Percentiles rank a stretch among this genome's conserved stretches.
Conservation (phyloP, 2,113 vertebrate species). For the Sinocyclocheilus rhinocerous region DNA sequence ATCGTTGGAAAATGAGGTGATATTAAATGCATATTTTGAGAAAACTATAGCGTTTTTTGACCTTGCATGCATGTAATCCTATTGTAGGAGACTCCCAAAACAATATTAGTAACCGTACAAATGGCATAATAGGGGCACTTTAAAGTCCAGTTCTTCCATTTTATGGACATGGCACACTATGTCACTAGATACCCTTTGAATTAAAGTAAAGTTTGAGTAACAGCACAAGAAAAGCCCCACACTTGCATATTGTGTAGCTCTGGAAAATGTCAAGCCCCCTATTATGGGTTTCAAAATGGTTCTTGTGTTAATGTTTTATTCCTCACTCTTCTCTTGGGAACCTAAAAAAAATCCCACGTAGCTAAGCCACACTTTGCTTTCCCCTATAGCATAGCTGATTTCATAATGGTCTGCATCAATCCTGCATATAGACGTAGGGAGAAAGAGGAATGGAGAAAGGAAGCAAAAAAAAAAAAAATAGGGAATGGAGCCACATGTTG, state of each 20-base stretch:
- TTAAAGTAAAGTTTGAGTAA: slow-evolving; percentile 21
- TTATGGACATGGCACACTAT: not conserved
- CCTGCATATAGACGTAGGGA: not conserved
- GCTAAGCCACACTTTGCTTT: slow-evolving; percentile 19
- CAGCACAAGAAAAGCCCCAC: slow-evolving; percentile 9
- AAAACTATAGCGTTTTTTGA: too few species aligned
- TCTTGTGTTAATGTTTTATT: not conserved
- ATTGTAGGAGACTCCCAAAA: too few species aligned
- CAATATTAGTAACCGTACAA: too few species aligned
- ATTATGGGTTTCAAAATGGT: not conserved
- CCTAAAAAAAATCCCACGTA: slow-evolving; percentile 44
- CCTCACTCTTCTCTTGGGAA: slow-evolving; percentile 40
- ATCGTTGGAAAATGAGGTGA: too few species aligned
- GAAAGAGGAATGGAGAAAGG: slow-evolving; percentile 3
- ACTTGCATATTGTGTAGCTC: not conserved
- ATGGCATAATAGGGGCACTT: too few species aligned
- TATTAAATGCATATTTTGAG: too few species aligned
- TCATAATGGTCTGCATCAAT: slow-evolving; percentile 49
- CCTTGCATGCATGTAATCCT: too few species aligned
- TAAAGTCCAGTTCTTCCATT: slow-evolving; percentile 13
- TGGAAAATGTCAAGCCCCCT: not conserved
- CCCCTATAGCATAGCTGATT: slow-evolving; percentile 40
- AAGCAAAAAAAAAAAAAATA: slow-evolving; percentile 4
- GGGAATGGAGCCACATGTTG: slow-evolving; percentile 52
- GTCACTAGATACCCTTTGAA: not conserved